Percentiles rank a stretch among this genome's conserved stretches.
These are phyloP conservation scores for Amphiura filiformis DNA, from an alignment of 35 echinoderm and acorn worm species.

Conservation along the genomic window DNA sequence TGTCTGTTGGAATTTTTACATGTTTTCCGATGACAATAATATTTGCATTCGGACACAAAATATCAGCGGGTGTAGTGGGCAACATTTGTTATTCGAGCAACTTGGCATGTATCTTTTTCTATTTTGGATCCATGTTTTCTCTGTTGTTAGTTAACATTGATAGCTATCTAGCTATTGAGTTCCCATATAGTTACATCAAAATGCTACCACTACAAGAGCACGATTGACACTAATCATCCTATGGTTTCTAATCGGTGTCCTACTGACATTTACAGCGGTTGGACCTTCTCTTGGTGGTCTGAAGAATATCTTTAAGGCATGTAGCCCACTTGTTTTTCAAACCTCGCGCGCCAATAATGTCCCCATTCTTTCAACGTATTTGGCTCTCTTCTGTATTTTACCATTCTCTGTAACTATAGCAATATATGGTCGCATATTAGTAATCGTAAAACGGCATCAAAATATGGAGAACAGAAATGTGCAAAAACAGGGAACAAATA, in stretches of 20 bases:
- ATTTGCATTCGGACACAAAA: not conserved
- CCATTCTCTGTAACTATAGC: not conserved
- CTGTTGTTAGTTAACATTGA: not conserved
- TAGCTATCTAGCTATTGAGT: not conserved
- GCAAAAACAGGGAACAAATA: not conserved
- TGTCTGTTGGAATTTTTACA: not conserved
- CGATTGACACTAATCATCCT: not conserved
- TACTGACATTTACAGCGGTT: not conserved
- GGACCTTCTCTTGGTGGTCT: not conserved
- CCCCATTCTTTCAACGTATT: not conserved
- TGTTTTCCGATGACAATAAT: not conserved
- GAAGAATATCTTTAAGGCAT: not conserved
- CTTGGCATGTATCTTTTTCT: not conserved
- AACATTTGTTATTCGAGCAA: not conserved
- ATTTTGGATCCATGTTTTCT: not conserved
- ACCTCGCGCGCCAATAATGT: not conserved
- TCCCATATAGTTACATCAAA: not conserved
- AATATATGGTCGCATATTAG: not conserved
- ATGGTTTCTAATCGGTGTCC: not conserved
- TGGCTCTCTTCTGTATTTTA: not conserved
- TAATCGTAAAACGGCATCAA: not conserved
- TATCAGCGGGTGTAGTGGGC: not conserved
- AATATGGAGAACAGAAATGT: not conserved
- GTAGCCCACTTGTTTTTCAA: too few relatives aligned
- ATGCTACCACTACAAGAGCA: not conserved